Percentiles rank a stretch among this genome's conserved stretches.
These are phyloP conservation scores for Todiramphus chloris DNA, from an alignment of 2,113 vertebrate genomes.

Conservation along the genomic window DNA sequence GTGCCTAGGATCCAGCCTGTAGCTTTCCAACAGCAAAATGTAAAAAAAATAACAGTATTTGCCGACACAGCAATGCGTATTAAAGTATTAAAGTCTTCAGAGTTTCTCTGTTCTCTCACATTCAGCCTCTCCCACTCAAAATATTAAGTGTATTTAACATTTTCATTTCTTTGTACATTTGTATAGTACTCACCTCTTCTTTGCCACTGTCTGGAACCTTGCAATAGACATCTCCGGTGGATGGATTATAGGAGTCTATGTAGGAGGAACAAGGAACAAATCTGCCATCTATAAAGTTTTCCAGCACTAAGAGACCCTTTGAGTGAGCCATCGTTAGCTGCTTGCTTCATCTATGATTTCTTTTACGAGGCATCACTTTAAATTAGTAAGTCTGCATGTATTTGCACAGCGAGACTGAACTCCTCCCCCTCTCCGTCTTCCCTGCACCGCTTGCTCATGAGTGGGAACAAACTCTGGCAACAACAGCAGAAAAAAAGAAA, in stretches of 20 bases:
- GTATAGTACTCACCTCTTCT: constrained; percentile 84
- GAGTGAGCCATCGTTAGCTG: constrained; percentile 62
- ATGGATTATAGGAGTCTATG: constrained; percentile 89
- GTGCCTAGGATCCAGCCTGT: not conserved
- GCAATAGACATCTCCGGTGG: constrained; percentile 90
- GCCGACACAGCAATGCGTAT: accelerated
- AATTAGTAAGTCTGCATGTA: not conserved
- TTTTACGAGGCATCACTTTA: not conserved
- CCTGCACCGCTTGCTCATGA: not conserved
- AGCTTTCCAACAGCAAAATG: not conserved
- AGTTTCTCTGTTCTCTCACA: not conserved
- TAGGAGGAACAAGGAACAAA: constrained; percentile 83
- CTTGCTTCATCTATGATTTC: not conserved
- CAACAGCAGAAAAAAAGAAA: not conserved
- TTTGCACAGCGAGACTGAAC: not conserved
- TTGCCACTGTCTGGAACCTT: constrained; percentile 88
- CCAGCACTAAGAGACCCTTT: constrained; percentile 75
- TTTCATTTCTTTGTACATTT: not conserved
- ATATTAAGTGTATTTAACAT: not conserved
- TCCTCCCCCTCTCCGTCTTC: constrained; percentile 27
- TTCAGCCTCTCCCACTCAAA: not conserved
- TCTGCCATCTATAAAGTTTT: constrained; percentile 92
- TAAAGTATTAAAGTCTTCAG: not conserved
- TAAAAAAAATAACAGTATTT: not conserved
- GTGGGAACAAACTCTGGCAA: not conserved